Base-by-base conservation (phyloP, 2,113 vertebrate species). In the Ia io region DNA sequence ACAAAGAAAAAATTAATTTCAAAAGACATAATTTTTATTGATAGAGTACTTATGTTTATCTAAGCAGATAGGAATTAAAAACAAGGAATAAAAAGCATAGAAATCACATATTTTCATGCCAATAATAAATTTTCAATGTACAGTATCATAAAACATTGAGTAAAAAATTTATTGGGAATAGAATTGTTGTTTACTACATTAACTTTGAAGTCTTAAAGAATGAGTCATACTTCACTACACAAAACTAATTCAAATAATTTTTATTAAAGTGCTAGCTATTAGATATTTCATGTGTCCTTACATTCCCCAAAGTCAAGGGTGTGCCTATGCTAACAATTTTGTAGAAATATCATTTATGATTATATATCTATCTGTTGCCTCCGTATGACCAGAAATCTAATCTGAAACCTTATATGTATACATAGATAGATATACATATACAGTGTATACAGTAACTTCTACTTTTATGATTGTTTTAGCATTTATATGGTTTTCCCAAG, bases 201-300 rank as follows among this genome's bases (percentile, higher is more conserved):
- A 76, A 84, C 13, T 76, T 74, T 96, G 17, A 91, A 79, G 10
- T 88, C 25, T 94, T 79, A 86, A 86, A 86, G 37, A 93, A 40
- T 73, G 30, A 93, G 35, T 91, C 65, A 65, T 65, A 49, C 25
- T 91, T 53, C 3, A 40, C 18, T 71, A 14, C 6, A 35, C n/a
- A 65, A 73, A 5, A 32, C 44, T 70, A 95, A 82, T 51, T 95
- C 37, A 80, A 73, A 13, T 49, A 42, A n/a, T 30, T 37, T 95
- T 89, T 37, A 42, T 91, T 78, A 32, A 51, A 78, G 3, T 4
- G 42, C 1, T 23, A 93, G 59, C 18, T 49, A 51, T 80, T 22
- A 84, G 16, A 56, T 44, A 67, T 18, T 63, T 4, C 53, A 7
- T 30, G 2, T 49, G 5, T 73, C 25, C 10, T 93, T 10, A 88